Conservation (phyloP, 2,888 invertebrate genomes). For the Pyrochroa serraticornis region DNA sequence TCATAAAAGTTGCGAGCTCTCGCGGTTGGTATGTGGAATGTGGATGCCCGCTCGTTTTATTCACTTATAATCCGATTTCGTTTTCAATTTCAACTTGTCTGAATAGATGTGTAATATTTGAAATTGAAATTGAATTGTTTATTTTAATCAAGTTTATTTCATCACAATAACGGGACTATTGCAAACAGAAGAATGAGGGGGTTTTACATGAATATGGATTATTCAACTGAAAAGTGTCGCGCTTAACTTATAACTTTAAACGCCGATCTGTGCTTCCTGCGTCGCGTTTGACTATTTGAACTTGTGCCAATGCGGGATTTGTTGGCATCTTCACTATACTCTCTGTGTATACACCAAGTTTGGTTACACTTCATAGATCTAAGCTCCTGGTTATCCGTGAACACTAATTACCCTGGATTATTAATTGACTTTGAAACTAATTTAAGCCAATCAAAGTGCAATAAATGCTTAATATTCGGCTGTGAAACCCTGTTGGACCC, state of each 20-base stretch:
- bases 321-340: no score
- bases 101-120: constrained; percentile 30
- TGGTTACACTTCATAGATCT: constrained; percentile 10
- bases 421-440: constrained; percentile 36
- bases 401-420: constrained; percentile 32
- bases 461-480: constrained; percentile 31
- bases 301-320: no score
- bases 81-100: constrained; percentile 26
- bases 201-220: constrained; percentile 26
- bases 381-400: constrained; percentile 21
- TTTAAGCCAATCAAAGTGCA: constrained; percentile 32
- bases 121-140: constrained; percentile 35
- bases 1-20: no score
- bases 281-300: no score
- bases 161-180: constrained; percentile 8
- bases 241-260: no score
- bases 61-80: constrained; percentile 22
- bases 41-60: constrained; percentile 1
- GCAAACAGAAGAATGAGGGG: constrained; percentile 22
- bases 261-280: no score
- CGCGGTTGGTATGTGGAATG: not conserved
- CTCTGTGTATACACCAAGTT: constrained; percentile 1
- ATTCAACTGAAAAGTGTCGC: constrained; percentile 23
- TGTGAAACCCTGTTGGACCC: constrained; percentile 1
- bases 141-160: constrained; percentile 32